A percentile compares a stretch with the other conserved stretches of the same genome.
Evolutionary conservation across 2,888 invertebrate species (phyloP).

Genomic region (Scaptomyza caliginosa): DNA sequence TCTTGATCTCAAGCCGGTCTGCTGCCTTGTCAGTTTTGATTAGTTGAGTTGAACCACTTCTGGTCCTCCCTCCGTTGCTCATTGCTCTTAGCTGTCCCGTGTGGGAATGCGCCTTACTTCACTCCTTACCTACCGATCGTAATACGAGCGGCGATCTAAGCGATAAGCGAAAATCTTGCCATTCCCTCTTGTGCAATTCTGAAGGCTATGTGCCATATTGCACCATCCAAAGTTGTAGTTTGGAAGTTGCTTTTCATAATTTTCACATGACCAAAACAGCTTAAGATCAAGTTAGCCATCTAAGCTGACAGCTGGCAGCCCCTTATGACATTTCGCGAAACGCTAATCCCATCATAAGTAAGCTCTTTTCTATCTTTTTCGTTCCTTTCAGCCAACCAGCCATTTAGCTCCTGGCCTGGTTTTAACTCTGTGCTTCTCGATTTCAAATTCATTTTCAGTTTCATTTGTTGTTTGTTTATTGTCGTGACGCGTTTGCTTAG

Average conservation of each 20-base stretch:
- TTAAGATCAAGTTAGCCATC: constrained; percentile 78
- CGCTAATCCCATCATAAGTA: constrained; percentile 73
- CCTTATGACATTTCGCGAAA: constrained; percentile 70
- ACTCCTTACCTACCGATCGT: constrained; percentile 60
- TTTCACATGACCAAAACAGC: constrained; percentile 79
- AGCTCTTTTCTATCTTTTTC: constrained; percentile 37
- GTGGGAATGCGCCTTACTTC: constrained; percentile 56
- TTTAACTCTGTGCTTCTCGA: constrained; percentile 28
- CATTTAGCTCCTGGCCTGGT: constrained; percentile 8
- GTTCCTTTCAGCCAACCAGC: constrained; percentile 3
- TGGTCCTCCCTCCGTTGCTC: constrained; percentile 29
- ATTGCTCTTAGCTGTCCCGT: constrained; percentile 50
- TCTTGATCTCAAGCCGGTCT: constrained; percentile 68
- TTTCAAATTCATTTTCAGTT: constrained; percentile 65
- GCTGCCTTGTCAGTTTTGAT: constrained; percentile 76
- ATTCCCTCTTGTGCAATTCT: constrained; percentile 64
- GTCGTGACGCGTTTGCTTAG: constrained; percentile 45
- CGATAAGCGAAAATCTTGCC: constrained; percentile 54
- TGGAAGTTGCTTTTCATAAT: constrained; percentile 63
- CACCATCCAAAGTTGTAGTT: constrained; percentile 44
- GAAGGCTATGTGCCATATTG: constrained; percentile 32
- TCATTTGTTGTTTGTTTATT: constrained; percentile 46
- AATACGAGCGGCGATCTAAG: constrained; percentile 57
- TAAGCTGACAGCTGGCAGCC: constrained; percentile 75
- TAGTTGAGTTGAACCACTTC: constrained; percentile 77